Conservation (phyloP, 64 coral and sea anemone genomes). For the Porites australiensis region DNA sequence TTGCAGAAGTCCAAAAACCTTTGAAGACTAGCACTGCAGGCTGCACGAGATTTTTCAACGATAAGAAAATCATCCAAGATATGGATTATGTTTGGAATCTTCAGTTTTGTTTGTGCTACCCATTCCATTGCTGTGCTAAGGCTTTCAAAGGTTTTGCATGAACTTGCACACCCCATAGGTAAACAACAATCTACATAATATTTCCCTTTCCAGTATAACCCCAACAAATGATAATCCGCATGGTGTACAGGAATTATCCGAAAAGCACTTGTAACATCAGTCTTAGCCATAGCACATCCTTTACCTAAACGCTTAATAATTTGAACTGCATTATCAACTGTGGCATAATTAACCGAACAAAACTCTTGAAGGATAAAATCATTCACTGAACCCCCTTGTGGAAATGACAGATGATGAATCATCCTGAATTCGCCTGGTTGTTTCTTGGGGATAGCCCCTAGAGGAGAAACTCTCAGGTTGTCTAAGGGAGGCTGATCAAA, state of each 20-base stretch:
- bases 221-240: not conserved
- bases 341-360: not conserved
- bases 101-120: not conserved
- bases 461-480: not conserved
- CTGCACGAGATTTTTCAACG: not conserved
- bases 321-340: not conserved
- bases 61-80: slow-evolving; percentile 46
- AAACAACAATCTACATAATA: not conserved
- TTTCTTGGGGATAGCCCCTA: slow-evolving; percentile 18
- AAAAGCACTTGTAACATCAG: not conserved
- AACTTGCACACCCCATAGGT: slow-evolving; percentile 2
- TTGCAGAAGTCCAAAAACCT: not conserved
- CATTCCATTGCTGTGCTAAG: slow-evolving; percentile 1
- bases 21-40: not conserved
- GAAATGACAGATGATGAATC: slow-evolving; percentile 16
- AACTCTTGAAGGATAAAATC: not conserved
- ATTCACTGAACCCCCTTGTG: not conserved
- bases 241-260: not conserved
- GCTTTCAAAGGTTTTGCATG: slow-evolving; percentile 1
- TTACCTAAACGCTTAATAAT: not conserved
- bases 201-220: not conserved
- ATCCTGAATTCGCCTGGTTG: not conserved
- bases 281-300: not conserved
- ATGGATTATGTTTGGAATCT: not conserved
- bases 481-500: not conserved